Evolutionary conservation across 2,113 vertebrate species (phyloP).

Genomic region (Leptosomus discolor): DNA sequence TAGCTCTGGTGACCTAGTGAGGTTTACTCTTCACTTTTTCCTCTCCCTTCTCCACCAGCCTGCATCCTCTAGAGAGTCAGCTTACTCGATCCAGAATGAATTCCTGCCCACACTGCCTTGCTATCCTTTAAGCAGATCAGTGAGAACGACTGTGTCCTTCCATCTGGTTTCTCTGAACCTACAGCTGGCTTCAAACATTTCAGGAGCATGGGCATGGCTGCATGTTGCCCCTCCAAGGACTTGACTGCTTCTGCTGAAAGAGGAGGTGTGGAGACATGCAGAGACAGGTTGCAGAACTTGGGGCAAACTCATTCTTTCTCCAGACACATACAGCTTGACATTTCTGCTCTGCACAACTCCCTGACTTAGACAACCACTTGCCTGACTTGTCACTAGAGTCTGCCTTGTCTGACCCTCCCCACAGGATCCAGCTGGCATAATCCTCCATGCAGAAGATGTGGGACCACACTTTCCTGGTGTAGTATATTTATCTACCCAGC

Average conservation of each 20-base stretch:
- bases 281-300: neutral
- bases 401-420: neutral
- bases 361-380: neutral
- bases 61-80: neutral
- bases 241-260: neutral
- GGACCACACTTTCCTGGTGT: neutral
- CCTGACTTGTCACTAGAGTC: neutral
- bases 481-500: neutral
- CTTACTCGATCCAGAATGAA: neutral
- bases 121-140: neutral
- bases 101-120: neutral
- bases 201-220: neutral
- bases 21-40: neutral
- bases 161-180: neutral
- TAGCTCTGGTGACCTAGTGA: neutral
- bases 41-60: neutral
- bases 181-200: neutral
- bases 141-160: neutral
- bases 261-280: neutral
- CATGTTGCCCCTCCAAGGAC: neutral
- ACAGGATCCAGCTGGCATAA: neutral
- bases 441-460: neutral
- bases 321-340: neutral
- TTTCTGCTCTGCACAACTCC: neutral
- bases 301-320: neutral